phyloP scores from a whole-genome alignment of 2,113 vertebrate species.

The Leptosomus discolor region DNA sequence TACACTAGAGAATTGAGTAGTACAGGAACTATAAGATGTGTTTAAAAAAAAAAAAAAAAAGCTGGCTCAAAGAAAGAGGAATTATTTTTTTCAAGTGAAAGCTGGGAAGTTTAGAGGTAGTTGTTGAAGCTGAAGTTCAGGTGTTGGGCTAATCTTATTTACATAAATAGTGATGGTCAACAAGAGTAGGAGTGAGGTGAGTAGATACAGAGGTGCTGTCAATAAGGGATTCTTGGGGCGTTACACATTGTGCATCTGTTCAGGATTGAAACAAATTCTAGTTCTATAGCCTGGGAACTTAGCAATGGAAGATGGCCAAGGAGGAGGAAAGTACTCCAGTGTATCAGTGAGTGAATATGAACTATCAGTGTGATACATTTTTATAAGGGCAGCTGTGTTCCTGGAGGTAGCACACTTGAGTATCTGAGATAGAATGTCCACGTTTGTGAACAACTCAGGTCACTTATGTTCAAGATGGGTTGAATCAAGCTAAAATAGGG shows the following conservation, averaged over 20 bases:
- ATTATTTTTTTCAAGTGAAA: background rate
- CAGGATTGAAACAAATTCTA: background rate
- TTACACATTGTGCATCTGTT: background rate
- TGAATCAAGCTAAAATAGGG: background rate
- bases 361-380: background rate
- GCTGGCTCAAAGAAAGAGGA: background rate
- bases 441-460: background rate
- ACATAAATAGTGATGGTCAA: background rate
- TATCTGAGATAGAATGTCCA: background rate
- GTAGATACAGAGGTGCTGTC: background rate
- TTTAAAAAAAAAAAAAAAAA: too few species aligned
- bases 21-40: background rate
- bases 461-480: rapidly evolving
- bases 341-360: background rate
- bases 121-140: background rate
- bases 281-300: background rate
- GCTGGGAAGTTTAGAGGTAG: background rate
- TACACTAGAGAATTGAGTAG: background rate
- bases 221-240: background rate
- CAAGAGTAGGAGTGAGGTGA: background rate
- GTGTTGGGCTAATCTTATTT: background rate
- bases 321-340: background rate
- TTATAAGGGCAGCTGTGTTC: background rate
- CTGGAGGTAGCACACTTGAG: rapidly evolving
- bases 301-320: background rate